Evolutionary conservation across 2,797 vertebrate genomes (phyloP).

Genomic region (Lophius americanus): DNA sequence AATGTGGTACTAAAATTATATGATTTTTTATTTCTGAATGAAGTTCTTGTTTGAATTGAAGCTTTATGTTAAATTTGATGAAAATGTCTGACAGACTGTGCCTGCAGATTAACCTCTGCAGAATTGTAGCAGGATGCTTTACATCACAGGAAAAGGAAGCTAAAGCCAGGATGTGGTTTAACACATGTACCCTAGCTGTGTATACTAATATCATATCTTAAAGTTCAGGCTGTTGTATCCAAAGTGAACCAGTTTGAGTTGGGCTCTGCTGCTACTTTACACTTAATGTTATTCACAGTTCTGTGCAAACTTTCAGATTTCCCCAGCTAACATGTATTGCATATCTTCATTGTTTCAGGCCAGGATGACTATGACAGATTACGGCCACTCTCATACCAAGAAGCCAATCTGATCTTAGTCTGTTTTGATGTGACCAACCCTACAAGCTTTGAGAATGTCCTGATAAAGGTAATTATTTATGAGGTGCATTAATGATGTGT

Average conservation of each 20-base stretch:
- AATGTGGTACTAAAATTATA: background rate
- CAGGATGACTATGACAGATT: constrained; percentile 97
- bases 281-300: background rate
- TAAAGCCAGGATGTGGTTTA: constrained; percentile 83
- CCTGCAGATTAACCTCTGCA: constrained; percentile 56
- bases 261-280: background rate
- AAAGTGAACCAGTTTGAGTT: background rate
- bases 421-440: constrained; percentile 98
- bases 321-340: constrained; percentile 2
- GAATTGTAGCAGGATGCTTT: constrained; percentile 26
- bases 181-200: constrained; percentile 11
- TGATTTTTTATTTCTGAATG: background rate
- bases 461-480: constrained; percentile 87
- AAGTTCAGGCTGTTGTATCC: constrained; percentile 8
- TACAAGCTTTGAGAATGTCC: constrained; percentile 92
- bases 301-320: background rate
- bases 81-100: constrained; percentile 11
- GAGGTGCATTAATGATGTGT: background rate
- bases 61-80: constrained; percentile 7
- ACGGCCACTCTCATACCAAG: constrained; percentile 94
- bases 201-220: constrained; percentile 17
- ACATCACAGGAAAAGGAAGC: constrained; percentile 69
- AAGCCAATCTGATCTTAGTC: constrained; percentile 88
- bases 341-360: constrained; percentile 77
- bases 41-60: background rate